A percentile compares a stretch with the other conserved stretches of the same genome.
phyloP scores from a whole-genome alignment of 2,113 vertebrate genomes.

The Silurus glanis region DNA sequence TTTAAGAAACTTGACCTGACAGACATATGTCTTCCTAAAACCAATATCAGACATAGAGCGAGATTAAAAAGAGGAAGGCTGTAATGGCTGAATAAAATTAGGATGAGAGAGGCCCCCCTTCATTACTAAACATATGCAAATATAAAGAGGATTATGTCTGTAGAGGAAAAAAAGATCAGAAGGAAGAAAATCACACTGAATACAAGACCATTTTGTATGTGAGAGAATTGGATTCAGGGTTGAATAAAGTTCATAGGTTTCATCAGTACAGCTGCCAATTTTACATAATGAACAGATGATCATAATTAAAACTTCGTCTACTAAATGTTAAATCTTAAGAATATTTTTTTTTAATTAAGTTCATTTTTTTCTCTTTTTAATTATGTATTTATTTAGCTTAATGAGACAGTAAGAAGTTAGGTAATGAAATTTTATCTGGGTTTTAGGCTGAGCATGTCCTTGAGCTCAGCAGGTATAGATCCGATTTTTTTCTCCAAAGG shows the following conservation, averaged over 20 bases:
- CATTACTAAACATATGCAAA: not conserved
- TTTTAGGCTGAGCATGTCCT: not conserved
- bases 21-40: constrained; percentile 34
- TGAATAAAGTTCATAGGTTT: not conserved
- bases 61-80: not conserved
- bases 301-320: not conserved
- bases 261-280: not conserved
- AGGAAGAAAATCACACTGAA: not conserved
- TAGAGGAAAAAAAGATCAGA: not conserved
- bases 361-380: not conserved
- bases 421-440: not conserved
- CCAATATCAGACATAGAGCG: not conserved
- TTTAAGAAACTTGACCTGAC: constrained; percentile 35
- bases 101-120: not conserved
- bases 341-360: not conserved
- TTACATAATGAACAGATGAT: not conserved
- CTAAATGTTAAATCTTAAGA: not conserved
- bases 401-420: not conserved
- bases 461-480: not conserved
- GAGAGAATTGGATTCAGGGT: not conserved
- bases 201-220: not conserved
- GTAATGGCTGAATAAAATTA: not conserved
- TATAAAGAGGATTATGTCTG: not conserved
- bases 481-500: no score
- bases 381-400: not conserved